Conservation (phyloP, 2,888 invertebrate genomes). For the Ichneumoninae sp. region DNA sequence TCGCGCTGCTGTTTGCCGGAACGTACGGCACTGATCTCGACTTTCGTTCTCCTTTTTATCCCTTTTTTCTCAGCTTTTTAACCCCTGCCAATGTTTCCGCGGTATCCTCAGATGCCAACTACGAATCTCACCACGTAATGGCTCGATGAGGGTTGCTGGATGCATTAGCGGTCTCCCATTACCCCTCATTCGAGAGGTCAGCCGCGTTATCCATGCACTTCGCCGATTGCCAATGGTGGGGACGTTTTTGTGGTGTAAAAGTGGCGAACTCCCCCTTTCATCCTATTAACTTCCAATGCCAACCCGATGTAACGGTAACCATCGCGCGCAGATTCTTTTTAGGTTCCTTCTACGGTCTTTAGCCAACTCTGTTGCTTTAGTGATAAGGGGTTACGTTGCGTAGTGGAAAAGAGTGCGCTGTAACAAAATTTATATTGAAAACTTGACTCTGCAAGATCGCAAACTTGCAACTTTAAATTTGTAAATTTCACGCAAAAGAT, state of each 20-base stretch:
- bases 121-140: constrained; percentile 73
- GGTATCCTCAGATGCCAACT: background rate
- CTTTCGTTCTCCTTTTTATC: constrained; percentile 45
- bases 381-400: no score
- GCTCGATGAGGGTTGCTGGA: constrained; percentile 67
- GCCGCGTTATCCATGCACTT: constrained; percentile 23
- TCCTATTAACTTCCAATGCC: background rate
- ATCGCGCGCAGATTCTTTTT: background rate
- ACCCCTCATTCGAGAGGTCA: constrained; percentile 58
- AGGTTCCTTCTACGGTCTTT: background rate
- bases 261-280: background rate
- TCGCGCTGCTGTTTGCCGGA: background rate
- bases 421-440: no score
- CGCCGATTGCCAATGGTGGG: constrained; percentile 34
- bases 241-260: background rate
- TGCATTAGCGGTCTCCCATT: constrained; percentile 78
- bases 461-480: no score
- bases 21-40: constrained; percentile 14
- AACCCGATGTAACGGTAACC: background rate
- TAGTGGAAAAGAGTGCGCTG: no score
- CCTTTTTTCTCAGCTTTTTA: constrained; percentile 24
- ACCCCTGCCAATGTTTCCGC: constrained; percentile 46
- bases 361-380: no score
- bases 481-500: no score
- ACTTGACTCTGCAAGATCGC: no score